Percentiles rank a stretch among this genome's conserved stretches.
Conservation (phyloP, 1,140 invertebrate genomes). For the Myzus persicae region DNA sequence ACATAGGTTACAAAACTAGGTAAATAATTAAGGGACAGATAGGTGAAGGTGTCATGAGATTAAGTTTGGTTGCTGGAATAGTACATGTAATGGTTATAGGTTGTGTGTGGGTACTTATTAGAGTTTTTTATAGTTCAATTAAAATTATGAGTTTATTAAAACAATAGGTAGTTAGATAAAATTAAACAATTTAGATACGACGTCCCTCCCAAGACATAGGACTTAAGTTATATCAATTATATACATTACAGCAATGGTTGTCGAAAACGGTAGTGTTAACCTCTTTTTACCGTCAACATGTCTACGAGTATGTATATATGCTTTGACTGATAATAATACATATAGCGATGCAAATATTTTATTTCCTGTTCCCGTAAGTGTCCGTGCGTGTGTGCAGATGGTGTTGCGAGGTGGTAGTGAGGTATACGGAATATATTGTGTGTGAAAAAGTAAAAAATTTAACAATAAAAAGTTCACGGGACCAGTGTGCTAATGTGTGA, state of each 20-base stretch:
- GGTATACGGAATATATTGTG: background rate
- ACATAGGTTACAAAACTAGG: too few species aligned
- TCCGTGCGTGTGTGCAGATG: background rate
- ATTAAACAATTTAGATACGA: background rate
- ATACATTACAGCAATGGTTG: too few species aligned
- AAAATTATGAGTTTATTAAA: background rate
- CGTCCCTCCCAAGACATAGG: background rate
- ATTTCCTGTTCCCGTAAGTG: background rate
- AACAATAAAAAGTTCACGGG: conserved; percentile 30
- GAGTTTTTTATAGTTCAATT: too few species aligned
- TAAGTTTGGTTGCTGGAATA: too few species aligned
- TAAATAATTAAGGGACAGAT: too few species aligned
- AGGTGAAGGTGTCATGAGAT: too few species aligned
- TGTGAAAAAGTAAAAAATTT: conserved; percentile 23
- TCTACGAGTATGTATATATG: background rate
- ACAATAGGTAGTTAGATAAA: background rate
- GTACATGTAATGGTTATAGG: too few species aligned
- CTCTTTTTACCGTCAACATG: background rate
- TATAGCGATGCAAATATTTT: background rate
- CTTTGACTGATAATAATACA: background rate
- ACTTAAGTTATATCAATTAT: background rate
- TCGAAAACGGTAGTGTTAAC: background rate
- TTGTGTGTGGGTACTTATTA: too few species aligned
- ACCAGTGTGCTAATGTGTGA: background rate
- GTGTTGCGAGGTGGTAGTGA: background rate